Evolutionary conservation across 1,140 invertebrate genomes (phyloP), one percentile per base, ranked within the genome.

Genomic region (Papilio xuthus): DNA sequence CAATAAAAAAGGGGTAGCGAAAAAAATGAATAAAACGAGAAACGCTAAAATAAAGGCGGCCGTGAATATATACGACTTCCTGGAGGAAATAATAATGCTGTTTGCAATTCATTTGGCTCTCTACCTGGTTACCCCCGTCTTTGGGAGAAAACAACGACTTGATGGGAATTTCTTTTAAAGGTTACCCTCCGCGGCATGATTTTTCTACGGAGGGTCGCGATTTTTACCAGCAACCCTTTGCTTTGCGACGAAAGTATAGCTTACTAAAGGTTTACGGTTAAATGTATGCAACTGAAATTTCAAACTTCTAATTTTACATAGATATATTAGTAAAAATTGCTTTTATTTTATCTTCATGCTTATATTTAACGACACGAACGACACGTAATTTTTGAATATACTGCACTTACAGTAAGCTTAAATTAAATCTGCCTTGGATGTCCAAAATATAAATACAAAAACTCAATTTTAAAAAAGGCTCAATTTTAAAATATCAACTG

Each of bases 31-130:
- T 89, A 90, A 93, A 88, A 83, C 88, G 88, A 87, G 86, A 88
- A 89, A 92, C 87, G 90, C 88, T 92, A 94, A 94, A 94, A 92
- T 92, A 93, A 94, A 93, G 88, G 89, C 90, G 89, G 84, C 88
- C 85, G 85, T 85, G 90, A 89, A 93, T 94, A 94, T 93, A 93
- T 94, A 94, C 90, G 92, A 92, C 92, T 94, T 94, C 92, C 91
- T 91, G 74, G 80, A 93, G 92, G 92, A 93, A 94, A 94, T 93
- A 94, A 94, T 94, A 94, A 93, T 94, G 89, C 91, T 94, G 92
- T 94, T 94, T 94, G 90, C 92, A 94, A 94, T 94, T 94, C 92
- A 94, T 94, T 94, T 94, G 90, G 82, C 90, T 85, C 75, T 80
- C 83, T 93, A 93, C 92, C 91, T 93, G 91, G 87, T 87, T 89